A percentile compares a stretch with the other conserved stretches of the same genome.
Evolutionary conservation across 2,888 invertebrate genomes (phyloP).

Genomic region (Nebria salina): DNA sequence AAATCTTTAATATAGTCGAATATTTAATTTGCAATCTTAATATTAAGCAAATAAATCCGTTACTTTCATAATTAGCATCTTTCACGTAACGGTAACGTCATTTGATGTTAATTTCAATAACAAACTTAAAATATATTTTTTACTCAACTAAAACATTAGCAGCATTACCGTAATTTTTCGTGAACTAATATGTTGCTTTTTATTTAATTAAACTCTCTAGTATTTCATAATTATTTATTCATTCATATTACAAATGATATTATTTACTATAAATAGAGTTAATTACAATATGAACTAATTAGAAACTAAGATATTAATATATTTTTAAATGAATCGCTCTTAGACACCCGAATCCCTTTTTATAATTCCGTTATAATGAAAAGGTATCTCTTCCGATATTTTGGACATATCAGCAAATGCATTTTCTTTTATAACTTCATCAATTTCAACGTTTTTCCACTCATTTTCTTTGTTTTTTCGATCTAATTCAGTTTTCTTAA

Average conservation of each 20-base stretch:
- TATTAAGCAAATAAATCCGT: not conserved
- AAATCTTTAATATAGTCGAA: not conserved
- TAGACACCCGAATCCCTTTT: not conserved
- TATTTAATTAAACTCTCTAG: not conserved
- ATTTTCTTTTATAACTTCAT: slow-evolving; percentile 23
- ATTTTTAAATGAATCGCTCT: not conserved
- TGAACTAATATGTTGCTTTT: too few species aligned
- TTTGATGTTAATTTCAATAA: not conserved
- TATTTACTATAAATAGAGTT: not conserved
- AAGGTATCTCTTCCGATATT: not conserved
- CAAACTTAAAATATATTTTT: not conserved
- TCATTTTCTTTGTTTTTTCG: slow-evolving; percentile 3
- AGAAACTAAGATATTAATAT: not conserved
- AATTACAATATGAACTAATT: not conserved
- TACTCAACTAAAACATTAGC: too few species aligned
- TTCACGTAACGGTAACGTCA: not conserved
- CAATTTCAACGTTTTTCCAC: not conserved
- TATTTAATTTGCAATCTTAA: not conserved
- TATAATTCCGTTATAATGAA: not conserved
- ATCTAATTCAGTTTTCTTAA: not conserved
- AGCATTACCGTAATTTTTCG: too few species aligned
- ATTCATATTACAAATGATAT: not conserved
- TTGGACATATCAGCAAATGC: not conserved
- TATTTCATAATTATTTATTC: not conserved
- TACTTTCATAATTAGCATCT: slow-evolving; percentile 9